Evolutionary conservation across 2,797 vertebrate genomes (phyloP).

Genomic region (Sebastes elongatus): DNA sequence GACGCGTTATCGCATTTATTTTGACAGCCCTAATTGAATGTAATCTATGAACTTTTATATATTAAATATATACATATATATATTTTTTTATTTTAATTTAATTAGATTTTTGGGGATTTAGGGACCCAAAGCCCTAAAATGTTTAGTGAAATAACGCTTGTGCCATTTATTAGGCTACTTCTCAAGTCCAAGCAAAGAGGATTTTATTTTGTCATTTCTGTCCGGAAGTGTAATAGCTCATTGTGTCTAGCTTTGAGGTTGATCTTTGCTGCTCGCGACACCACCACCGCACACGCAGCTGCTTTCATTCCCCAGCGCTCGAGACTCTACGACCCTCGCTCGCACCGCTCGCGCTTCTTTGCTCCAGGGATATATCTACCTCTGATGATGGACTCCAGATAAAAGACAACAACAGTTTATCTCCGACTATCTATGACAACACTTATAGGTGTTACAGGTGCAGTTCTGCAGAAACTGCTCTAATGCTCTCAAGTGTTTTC

Average conservation of each 20-base stretch:
- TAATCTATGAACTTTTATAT: no score
- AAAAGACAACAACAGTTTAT: neutral
- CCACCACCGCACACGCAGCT: constrained; percentile 43
- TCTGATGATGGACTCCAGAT: constrained; percentile 34
- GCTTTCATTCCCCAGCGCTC: constrained; percentile 38
- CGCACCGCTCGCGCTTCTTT: no score
- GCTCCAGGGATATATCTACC: constrained; percentile 1
- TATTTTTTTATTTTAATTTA: neutral
- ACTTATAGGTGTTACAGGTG: neutral
- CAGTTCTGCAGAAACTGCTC: constrained; percentile 36
- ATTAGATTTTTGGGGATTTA: no score
- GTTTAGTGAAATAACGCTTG: neutral
- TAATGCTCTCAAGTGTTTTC: neutral
- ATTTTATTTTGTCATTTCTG: constrained; percentile 22
- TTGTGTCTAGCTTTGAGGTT: neutral
- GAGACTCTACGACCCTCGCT: neutral
- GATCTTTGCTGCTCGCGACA: constrained; percentile 16
- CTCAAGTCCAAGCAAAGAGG: neutral
- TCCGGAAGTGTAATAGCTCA: constrained; percentile 30
- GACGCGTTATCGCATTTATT: no score
- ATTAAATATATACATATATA: neutral
- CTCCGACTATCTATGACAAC: neutral
- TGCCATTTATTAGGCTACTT: neutral
- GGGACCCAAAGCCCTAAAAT: neutral
- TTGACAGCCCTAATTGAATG: no score